phyloP scores from a whole-genome alignment of 2,113 vertebrate genomes.

The Butorides virescens region DNA sequence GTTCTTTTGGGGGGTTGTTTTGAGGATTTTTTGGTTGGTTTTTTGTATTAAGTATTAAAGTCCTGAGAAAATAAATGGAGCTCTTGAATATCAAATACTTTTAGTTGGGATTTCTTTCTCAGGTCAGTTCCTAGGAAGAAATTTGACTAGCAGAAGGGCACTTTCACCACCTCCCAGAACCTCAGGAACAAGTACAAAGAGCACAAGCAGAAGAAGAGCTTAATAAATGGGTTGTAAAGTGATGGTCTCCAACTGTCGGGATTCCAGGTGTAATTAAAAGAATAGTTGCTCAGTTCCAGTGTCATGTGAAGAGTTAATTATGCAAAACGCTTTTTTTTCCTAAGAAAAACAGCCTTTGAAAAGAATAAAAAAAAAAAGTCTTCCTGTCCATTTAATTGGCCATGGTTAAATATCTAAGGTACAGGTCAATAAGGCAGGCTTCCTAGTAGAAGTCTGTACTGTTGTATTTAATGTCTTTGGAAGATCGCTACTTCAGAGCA shows the following conservation, averaged over 20 bases:
- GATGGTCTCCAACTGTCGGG: background rate
- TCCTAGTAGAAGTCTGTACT: background rate
- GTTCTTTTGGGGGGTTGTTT: too few relatives aligned
- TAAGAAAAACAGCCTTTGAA: background rate
- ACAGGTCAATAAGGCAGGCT: background rate
- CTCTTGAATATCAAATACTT: constrained; percentile 36
- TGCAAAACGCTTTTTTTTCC: background rate
- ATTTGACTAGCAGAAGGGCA: background rate
- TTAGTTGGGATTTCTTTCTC: constrained; percentile 26
- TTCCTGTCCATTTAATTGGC: background rate
- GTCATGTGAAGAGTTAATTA: background rate
- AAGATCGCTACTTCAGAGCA: background rate
- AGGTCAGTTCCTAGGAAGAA: background rate
- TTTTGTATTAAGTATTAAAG: background rate
- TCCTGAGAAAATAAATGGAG: constrained; percentile 50
- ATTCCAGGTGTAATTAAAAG: background rate
- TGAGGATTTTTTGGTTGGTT: too few relatives aligned
- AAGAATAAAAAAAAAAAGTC: background rate
- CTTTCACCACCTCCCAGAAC: background rate
- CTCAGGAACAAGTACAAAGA: background rate
- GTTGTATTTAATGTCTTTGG: constrained; percentile 21
- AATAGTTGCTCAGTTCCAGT: background rate
- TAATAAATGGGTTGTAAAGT: background rate
- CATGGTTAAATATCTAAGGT: background rate
- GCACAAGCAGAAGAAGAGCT: background rate